Evolutionary conservation across 2,113 vertebrate genomes (phyloP).

Genomic region (Carettochelys insculpta): DNA sequence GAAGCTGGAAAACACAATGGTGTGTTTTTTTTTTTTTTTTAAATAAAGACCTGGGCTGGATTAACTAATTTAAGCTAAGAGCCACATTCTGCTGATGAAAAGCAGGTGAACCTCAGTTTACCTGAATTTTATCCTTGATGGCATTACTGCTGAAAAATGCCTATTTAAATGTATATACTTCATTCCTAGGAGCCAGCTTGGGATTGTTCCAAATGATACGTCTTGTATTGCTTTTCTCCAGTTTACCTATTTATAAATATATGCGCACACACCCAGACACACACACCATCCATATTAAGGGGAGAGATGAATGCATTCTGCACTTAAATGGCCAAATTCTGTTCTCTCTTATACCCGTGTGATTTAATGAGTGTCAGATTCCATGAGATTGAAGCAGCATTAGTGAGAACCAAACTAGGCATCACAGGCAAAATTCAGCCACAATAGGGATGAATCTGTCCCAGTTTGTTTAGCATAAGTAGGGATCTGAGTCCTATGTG

Average conservation of each 20-base stretch:
- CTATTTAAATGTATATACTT: background rate
- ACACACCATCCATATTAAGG: too few species aligned
- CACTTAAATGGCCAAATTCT: accelerated
- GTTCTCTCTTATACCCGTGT: accelerated
- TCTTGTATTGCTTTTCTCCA: background rate
- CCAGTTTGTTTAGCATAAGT: accelerated
- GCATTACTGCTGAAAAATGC: background rate
- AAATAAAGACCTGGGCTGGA: background rate
- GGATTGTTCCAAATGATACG: background rate
- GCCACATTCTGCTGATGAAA: background rate
- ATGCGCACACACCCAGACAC: too few species aligned
- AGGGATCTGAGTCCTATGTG: accelerated
- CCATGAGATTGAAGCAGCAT: background rate
- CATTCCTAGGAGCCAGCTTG: background rate
- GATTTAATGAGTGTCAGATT: background rate
- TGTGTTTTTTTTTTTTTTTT: background rate
- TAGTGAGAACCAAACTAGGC: accelerated
- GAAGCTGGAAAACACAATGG: background rate
- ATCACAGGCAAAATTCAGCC: background rate
- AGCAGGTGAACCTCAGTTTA: background rate
- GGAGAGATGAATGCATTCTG: accelerated
- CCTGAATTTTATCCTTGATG: background rate
- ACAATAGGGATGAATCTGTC: accelerated
- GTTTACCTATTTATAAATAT: background rate
- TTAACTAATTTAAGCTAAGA: background rate